Evolutionary conservation across 2,797 vertebrate species (phyloP).

Genomic region (Lophius americanus): DNA sequence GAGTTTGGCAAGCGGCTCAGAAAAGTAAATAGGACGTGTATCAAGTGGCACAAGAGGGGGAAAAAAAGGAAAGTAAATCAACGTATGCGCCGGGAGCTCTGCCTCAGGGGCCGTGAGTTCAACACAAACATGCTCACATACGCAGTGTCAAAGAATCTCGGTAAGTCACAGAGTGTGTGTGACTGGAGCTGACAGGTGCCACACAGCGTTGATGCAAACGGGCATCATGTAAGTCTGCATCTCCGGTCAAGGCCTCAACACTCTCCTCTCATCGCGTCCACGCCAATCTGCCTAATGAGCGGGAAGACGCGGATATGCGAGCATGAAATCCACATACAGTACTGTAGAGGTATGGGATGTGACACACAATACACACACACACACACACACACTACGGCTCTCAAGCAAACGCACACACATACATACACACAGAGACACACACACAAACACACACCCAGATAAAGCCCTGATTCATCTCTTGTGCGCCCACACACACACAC

Average conservation of each 20-base stretch:
- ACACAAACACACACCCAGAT: neutral
- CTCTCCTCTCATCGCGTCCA: slow-evolving; percentile 80
- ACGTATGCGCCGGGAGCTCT: slow-evolving; percentile 53
- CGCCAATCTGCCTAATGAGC: slow-evolving; percentile 66
- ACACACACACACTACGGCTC: slow-evolving; percentile 23
- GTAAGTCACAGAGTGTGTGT: slow-evolving; percentile 54
- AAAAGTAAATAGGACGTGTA: slow-evolving; percentile 53
- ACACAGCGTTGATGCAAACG: slow-evolving; percentile 83
- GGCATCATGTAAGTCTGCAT: slow-evolving; percentile 86
- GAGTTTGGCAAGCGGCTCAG: slow-evolving; percentile 45
- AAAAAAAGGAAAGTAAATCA: slow-evolving; percentile 42
- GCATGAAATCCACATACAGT: slow-evolving; percentile 37
- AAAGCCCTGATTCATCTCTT: slow-evolving; percentile 36
- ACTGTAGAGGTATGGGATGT: slow-evolving; percentile 49
- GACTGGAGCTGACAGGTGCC: slow-evolving; percentile 74
- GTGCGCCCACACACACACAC: neutral
- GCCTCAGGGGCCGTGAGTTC: slow-evolving; percentile 52
- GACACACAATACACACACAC: slow-evolving; percentile 27
- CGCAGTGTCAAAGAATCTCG: slow-evolving; percentile 56
- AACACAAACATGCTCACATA: slow-evolving; percentile 45
- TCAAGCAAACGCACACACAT: slow-evolving; percentile 34
- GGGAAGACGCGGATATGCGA: slow-evolving; percentile 45
- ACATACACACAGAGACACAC: slow-evolving; percentile 7
- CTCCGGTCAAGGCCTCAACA: slow-evolving; percentile 81
- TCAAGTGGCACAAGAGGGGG: slow-evolving; percentile 53